Conservation (phyloP, 2,113 vertebrate species). For the Apteryx owenii region DNA sequence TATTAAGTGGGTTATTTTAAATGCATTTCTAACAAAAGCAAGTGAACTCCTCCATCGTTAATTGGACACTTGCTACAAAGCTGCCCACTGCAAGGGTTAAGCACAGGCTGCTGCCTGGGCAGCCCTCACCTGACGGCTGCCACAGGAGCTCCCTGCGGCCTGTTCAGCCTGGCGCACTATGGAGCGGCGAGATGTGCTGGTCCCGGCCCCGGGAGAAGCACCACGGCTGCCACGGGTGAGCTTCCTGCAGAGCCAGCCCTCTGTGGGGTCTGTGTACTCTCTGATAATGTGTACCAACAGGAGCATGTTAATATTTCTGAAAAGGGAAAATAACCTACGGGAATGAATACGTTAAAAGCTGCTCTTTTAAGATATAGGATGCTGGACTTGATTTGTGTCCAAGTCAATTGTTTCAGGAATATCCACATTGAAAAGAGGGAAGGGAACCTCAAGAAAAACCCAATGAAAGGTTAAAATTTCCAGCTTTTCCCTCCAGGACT, state of each 20-base stretch:
- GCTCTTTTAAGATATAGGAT: background rate
- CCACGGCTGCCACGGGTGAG: background rate
- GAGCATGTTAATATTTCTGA: background rate
- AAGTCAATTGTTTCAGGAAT: background rate
- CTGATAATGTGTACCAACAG: background rate
- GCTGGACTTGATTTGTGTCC: background rate
- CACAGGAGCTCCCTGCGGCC: background rate
- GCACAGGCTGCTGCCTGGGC: background rate
- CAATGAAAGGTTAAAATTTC: background rate
- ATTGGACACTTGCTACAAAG: background rate
- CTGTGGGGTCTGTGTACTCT: rapidly evolving
- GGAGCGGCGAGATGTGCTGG: too few relatives aligned
- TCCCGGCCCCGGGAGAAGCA: too few relatives aligned
- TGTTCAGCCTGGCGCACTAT: too few relatives aligned
- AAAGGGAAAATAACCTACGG: background rate
- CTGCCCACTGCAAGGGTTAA: too few relatives aligned
- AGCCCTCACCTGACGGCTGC: background rate
- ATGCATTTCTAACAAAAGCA: background rate
- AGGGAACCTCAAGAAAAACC: background rate
- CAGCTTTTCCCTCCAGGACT: background rate
- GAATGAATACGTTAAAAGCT: background rate
- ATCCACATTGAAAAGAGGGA: background rate
- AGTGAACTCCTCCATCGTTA: background rate
- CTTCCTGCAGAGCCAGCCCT: too few relatives aligned
- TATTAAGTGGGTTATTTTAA: background rate